Evolutionary conservation across 2,888 invertebrate genomes (phyloP).

Genomic region (Theretra japonica): DNA sequence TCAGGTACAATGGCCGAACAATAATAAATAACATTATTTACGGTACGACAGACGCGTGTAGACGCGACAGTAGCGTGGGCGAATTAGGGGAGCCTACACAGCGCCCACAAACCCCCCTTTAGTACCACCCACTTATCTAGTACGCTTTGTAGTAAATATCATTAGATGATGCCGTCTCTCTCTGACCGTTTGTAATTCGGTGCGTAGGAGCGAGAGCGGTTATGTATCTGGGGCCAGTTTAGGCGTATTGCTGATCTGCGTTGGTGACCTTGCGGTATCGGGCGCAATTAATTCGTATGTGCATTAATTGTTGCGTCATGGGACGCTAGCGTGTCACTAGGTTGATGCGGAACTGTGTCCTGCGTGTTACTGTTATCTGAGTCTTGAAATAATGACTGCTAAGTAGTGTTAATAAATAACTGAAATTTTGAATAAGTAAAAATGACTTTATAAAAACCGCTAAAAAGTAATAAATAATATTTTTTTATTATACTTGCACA

Average conservation of each 20-base stretch:
- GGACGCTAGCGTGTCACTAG: neutral
- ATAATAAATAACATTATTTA: neutral
- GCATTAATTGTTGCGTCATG: conserved; percentile 5
- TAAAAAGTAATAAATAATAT: too few relatives aligned
- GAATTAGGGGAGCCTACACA: neutral
- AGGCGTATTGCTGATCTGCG: conserved; percentile 7
- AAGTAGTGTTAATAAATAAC: too few relatives aligned
- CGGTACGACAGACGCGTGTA: neutral
- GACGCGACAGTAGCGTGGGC: neutral
- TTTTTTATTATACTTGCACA: too few relatives aligned
- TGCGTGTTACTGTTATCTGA: too few relatives aligned
- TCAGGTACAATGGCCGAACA: neutral
- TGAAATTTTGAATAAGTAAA: too few relatives aligned
- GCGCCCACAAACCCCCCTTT: neutral
- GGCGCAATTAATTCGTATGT: neutral
- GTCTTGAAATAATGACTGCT: too few relatives aligned
- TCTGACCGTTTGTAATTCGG: neutral
- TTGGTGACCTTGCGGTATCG: conserved; percentile 17
- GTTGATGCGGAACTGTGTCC: neutral
- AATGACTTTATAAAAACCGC: too few relatives aligned
- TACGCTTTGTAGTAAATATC: conserved; percentile 1
- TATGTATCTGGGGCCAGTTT: neutral
- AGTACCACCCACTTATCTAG: neutral
- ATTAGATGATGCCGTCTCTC: neutral
- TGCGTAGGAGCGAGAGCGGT: neutral